A percentile compares a stretch with the other conserved stretches of the same genome.
phyloP scores from a whole-genome alignment of 2,888 invertebrate genomes.

The Drosophila tripunctata region DNA sequence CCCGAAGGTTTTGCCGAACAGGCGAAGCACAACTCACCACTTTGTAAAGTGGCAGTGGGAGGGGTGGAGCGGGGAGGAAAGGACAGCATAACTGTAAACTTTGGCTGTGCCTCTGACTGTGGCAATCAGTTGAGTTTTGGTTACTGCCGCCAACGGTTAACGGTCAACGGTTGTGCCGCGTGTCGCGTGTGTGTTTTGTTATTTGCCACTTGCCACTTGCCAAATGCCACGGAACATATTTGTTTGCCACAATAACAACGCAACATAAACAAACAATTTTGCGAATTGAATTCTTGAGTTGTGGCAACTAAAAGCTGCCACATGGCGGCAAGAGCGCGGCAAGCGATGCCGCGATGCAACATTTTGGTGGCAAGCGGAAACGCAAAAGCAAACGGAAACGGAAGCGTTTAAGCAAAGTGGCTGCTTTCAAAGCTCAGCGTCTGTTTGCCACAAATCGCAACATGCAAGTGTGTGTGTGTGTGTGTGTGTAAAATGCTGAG shows the following conservation, averaged over 20 bases:
- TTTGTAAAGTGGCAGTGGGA: background rate
- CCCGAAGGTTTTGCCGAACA: constrained; percentile 9
- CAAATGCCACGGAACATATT: constrained; percentile 25
- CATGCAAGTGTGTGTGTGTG: constrained; percentile 21
- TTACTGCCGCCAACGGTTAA: constrained; percentile 78
- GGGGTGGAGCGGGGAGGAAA: background rate
- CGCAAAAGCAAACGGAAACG: constrained; percentile 56
- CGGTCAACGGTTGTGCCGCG: constrained; percentile 57
- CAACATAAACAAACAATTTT: constrained; percentile 37
- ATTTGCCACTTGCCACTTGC: constrained; percentile 24
- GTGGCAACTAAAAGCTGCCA: constrained; percentile 45
- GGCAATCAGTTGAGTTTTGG: constrained; percentile 82
- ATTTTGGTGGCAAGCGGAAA: constrained; percentile 57
- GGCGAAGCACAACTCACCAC: constrained; percentile 65
- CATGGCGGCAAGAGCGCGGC: constrained; percentile 43
- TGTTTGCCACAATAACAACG: background rate
- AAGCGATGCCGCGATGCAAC: constrained; percentile 28
- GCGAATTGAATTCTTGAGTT: constrained; percentile 1
- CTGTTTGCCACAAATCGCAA: constrained; percentile 28
- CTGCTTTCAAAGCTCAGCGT: constrained; percentile 34
- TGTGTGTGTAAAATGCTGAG: constrained; percentile 25
- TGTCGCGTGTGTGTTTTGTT: constrained; percentile 55
- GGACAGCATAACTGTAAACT: constrained; percentile 55
- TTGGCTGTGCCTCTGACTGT: constrained; percentile 41
- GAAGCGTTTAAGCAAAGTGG: constrained; percentile 67